Percentiles rank a stretch among this genome's conserved stretches.
Conservation (phyloP, 2,797 vertebrate species). For the Orestias chungarensis region DNA sequence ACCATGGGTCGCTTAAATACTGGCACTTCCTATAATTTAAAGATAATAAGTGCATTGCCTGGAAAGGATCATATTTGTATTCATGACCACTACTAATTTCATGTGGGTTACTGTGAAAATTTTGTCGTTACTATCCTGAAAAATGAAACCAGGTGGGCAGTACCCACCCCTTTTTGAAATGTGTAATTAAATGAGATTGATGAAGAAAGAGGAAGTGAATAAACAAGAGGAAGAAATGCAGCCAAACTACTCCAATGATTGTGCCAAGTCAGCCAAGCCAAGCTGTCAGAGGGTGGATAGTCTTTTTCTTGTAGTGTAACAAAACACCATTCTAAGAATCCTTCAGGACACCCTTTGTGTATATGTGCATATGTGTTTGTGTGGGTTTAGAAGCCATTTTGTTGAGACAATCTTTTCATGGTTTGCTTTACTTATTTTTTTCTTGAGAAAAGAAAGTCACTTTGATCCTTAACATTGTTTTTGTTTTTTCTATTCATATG, state of each 20-base stretch:
- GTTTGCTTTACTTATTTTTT: not conserved
- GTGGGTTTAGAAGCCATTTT: not conserved
- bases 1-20: not conserved
- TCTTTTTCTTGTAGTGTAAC: constrained; percentile 52
- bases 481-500: not conserved
- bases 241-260: constrained; percentile 57
- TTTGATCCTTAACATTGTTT: not conserved
- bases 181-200: constrained; percentile 65
- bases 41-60: not conserved
- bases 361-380: not conserved
- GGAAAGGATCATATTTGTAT: not conserved
- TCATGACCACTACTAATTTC: not conserved
- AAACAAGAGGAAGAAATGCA: constrained; percentile 43
- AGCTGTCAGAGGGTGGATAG: constrained; percentile 52
- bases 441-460: not conserved
- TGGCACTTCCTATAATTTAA: not conserved
- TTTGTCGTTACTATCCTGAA: constrained; percentile 12
- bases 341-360: constrained; percentile 14
- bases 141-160: constrained; percentile 51
- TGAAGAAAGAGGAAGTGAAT: constrained; percentile 46
- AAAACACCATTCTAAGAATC: constrained; percentile 35
- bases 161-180: constrained; percentile 38
- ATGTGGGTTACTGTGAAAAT: not conserved
- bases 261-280: constrained; percentile 64
- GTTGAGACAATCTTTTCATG: not conserved